These are phyloP conservation scores for Coleophora deauratella DNA, from an alignment of 2,888 invertebrate species.

Conservation along the genomic window DNA sequence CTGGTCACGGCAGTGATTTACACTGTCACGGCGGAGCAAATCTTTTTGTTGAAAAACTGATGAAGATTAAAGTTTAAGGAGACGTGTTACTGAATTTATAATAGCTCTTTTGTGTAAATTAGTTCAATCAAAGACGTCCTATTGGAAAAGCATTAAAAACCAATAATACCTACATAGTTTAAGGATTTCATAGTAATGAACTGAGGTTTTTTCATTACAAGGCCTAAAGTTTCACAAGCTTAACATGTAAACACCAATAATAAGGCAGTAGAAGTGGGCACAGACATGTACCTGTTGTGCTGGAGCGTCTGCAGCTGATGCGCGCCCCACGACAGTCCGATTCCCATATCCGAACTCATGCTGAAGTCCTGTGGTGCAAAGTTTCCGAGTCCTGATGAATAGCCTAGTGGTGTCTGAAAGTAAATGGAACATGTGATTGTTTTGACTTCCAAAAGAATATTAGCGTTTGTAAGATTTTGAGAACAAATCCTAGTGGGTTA, in stretches of 20 bases:
- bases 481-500: too few relatives aligned
- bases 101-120: too few relatives aligned
- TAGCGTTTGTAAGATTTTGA: too few relatives aligned
- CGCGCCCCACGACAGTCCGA: conserved; percentile 79
- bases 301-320: conserved; percentile 81
- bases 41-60: conserved; percentile 15
- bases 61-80: too few relatives aligned
- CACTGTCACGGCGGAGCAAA: conserved; percentile 31
- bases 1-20: conserved; percentile 69
- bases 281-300: conserved; percentile 80
- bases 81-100: too few relatives aligned
- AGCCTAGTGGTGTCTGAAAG: conserved; percentile 71
- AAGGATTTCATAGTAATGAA: too few relatives aligned
- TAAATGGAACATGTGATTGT: background rate
- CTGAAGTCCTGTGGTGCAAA: conserved; percentile 87
- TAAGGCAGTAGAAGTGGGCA: conserved; percentile 40
- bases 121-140: too few relatives aligned
- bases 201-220: too few relatives aligned
- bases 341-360: conserved; percentile 82
- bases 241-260: background rate
- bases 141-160: too few relatives aligned
- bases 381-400: conserved; percentile 77
- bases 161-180: too few relatives aligned
- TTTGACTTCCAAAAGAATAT: too few relatives aligned
- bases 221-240: too few relatives aligned